Percentiles rank a stretch among this genome's conserved stretches.
Evolutionary conservation across 2,888 invertebrate genomes (phyloP).

Genomic region (Dynastes hyllus): DNA sequence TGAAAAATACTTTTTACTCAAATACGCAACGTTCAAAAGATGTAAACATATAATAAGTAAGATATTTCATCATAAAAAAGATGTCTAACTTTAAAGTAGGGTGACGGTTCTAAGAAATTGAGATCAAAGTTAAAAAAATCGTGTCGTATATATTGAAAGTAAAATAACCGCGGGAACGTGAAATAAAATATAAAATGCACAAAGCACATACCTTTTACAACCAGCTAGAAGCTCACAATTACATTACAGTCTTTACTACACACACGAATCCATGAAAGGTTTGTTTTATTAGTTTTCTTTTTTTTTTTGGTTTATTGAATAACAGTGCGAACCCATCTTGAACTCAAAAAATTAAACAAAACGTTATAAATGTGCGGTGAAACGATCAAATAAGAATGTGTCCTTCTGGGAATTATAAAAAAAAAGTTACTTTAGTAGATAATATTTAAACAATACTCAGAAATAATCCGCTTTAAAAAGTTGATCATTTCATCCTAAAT

Average conservation of each 20-base stretch:
- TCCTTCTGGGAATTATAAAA: no score
- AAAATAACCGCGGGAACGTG: neutral
- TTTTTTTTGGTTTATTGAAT: constrained; percentile 14
- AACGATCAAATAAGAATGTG: constrained; percentile 37
- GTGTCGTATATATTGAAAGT: no score
- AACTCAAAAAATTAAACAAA: constrained; percentile 45
- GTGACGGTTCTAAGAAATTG: neutral
- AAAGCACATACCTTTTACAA: constrained; percentile 70
- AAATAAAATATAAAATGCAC: constrained; percentile 56
- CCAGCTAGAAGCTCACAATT: constrained; percentile 65
- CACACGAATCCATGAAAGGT: constrained; percentile 49
- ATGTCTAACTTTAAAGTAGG: neutral
- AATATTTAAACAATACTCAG: no score
- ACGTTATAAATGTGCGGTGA: constrained; percentile 20
- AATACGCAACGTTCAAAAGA: neutral
- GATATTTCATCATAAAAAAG: neutral
- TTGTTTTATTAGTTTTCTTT: neutral
- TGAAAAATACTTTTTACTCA: constrained; percentile 65
- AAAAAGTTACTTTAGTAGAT: no score
- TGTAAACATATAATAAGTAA: no score
- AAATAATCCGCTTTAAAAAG: no score
- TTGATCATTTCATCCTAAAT: no score
- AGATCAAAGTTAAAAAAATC: no score
- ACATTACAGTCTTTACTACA: constrained; percentile 54
- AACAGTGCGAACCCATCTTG: constrained; percentile 38